Base-by-base conservation (phyloP, 2,113 vertebrate genomes). In the Mola mola region DNA sequence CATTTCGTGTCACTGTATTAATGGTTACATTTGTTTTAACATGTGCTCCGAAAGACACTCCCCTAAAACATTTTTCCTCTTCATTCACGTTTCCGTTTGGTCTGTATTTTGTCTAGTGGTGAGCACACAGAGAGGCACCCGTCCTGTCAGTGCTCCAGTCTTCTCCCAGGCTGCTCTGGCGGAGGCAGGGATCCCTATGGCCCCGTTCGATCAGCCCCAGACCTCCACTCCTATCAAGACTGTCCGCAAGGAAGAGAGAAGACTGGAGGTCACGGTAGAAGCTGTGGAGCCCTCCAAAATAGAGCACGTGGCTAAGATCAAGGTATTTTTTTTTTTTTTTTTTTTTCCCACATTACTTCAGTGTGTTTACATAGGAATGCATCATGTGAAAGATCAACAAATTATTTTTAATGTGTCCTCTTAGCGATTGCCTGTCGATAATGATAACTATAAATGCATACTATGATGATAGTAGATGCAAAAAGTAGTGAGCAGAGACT, bases 81-180 rank as follows among this genome's bases (percentile, higher is more conserved):
- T 38, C 11, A 44, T 24, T 56, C 2, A 64, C 22, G 0, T 29
- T 38, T 68, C 25, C 52, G 21, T 46, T 75, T 66, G 44, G 1
- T 64, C 72, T 88, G 51, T 82, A 1, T 75, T 75, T 63, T 87
- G 77, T 74, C 87, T 85, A 16, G 91, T 87, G 31, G 91, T 87
- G 17, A 88, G 83, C 43, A 88, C 94, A 28, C 92, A 95, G 71
- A 89, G 88, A 72, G 94, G 94, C 41, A 68, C 91, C 3, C 94
- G 94, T 49, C 95, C 95, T 19, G 95, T 95, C 66, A 96, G 95
- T 13, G 96, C 95, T 15, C 96, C 95, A 0, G 93, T 96, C 84
- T 94, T 96, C 65, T 90, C 94, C 66, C 94, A 95, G 66, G 92
- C 91, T 36, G 93, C 94, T 12, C 59, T 91, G 21, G 77, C 84